These are phyloP conservation scores for Tragelaphus scriptus DNA, from an alignment of 2,113 vertebrate genomes.

Conservation along the genomic window DNA sequence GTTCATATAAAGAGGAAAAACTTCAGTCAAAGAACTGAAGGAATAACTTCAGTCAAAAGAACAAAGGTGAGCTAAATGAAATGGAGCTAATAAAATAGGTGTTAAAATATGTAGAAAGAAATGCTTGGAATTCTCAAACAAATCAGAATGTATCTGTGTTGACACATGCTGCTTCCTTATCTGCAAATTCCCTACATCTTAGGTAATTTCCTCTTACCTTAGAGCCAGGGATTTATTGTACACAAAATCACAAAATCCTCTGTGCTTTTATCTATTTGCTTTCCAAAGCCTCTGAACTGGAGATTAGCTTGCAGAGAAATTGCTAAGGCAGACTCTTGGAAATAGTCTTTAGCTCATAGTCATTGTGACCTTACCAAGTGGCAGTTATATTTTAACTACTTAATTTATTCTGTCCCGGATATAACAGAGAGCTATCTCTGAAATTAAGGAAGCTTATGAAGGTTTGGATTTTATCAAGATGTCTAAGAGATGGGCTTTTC, in stretches of 20 bases:
- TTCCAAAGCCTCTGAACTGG: background rate
- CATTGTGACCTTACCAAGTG: background rate
- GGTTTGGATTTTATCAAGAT: background rate
- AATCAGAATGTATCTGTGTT: background rate
- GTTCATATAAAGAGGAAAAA: background rate
- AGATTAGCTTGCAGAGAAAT: background rate
- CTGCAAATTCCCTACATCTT: background rate
- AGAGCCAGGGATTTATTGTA: background rate
- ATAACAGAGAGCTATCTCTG: background rate
- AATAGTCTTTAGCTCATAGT: background rate
- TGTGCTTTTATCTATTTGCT: background rate
- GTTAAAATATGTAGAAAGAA: background rate
- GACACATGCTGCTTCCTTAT: background rate
- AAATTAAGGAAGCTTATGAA: background rate
- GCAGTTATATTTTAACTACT: background rate
- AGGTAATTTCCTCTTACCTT: background rate
- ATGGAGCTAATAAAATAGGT: background rate
- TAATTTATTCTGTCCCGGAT: background rate
- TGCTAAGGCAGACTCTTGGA: background rate
- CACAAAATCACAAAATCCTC: background rate
- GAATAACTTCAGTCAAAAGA: background rate
- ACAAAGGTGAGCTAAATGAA: background rate
- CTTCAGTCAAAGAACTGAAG: background rate
- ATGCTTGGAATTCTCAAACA: background rate
- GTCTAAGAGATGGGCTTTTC: background rate